phyloP scores from a whole-genome alignment of 2,113 vertebrate species.

The Noctilio leporinus region DNA sequence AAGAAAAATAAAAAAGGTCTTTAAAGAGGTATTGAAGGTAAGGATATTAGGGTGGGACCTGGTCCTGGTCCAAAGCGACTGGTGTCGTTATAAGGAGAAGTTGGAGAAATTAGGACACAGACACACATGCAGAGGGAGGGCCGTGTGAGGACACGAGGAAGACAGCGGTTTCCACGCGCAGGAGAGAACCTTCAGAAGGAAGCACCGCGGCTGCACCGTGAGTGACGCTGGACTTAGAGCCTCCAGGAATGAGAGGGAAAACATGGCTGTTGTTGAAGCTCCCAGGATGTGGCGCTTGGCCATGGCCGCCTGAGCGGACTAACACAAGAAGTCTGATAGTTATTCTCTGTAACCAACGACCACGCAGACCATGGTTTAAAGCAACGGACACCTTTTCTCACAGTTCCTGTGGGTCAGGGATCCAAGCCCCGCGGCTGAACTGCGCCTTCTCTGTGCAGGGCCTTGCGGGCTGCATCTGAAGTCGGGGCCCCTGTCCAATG shows the following conservation, averaged over 20 bases:
- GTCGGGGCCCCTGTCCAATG: not conserved
- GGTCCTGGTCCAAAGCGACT: not conserved
- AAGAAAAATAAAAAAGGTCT: too few species aligned
- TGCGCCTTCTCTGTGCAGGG: not conserved
- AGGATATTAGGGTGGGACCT: not conserved
- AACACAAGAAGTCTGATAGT: not conserved
- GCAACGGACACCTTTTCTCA: not conserved
- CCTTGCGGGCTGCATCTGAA: not conserved
- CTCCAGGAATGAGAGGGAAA: not conserved
- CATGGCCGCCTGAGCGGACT: not conserved
- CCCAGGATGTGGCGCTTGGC: not conserved
- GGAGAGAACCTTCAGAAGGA: not conserved
- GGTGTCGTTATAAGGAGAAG: too few species aligned
- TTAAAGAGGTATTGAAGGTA: not conserved
- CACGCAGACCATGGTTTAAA: not conserved
- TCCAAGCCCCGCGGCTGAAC: not conserved
- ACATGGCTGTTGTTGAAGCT: not conserved
- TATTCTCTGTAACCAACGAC: not conserved
- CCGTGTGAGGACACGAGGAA: not conserved
- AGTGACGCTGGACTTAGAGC: not conserved
- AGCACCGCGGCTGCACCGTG: not conserved
- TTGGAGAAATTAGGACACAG: too few species aligned
- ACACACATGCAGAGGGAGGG: not conserved
- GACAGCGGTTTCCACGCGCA: rapidly evolving
- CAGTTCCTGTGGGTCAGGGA: not conserved